Base-by-base conservation (phyloP, 2,888 invertebrate genomes). In the Dugesia japonica region DNA sequence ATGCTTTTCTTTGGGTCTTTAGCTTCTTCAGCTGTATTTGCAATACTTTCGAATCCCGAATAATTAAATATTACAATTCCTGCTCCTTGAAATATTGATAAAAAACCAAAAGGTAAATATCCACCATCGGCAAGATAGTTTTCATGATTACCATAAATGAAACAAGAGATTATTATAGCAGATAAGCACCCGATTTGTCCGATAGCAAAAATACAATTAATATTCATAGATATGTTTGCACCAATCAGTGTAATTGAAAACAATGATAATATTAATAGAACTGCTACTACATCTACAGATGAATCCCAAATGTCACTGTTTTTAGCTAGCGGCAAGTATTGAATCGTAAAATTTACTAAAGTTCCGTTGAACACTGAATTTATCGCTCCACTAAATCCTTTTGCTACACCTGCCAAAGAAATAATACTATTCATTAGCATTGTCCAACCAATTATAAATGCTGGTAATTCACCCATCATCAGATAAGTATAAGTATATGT, bases 401-500 rank as follows among this genome's bases (percentile, higher is more conserved):
- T 78, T 7, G 78, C 26, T 7, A 78, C 42, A 4, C 77, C 27
- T 20, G 78, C 77, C 15, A 78, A 72, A 9, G 26, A 31, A 17
- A 78, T 42, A 0, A 78, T 23, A 1, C 73, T n/a, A 31, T 78
- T 77, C n/a, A 77, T 42, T 1, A 78, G 27, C 38, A 78, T 72
- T 78, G 78, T 78, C 78, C 78, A 78, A 28, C 78, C 78, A 42
- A 78, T 73, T 0, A 78, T 27, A 56, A 77, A 78, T 27, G 78
- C 78, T 13, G 77, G 72, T 15, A 78, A 71, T 28, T 78, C 78
- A 9, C 78, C 78, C 7, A 78, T n/a, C 17, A 73, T 71, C n/a
- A 78, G 20, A 42, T 77, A 78, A 0, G 78, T 78, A 27, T 77
- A 78, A 0, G 38, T 28, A 73, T 78, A 78, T 27, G 42, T 15